A percentile compares a stretch with the other conserved stretches of the same genome.
Conservation (phyloP, 2,113 vertebrate genomes). For the Tragelaphus strepsiceros region DNA sequence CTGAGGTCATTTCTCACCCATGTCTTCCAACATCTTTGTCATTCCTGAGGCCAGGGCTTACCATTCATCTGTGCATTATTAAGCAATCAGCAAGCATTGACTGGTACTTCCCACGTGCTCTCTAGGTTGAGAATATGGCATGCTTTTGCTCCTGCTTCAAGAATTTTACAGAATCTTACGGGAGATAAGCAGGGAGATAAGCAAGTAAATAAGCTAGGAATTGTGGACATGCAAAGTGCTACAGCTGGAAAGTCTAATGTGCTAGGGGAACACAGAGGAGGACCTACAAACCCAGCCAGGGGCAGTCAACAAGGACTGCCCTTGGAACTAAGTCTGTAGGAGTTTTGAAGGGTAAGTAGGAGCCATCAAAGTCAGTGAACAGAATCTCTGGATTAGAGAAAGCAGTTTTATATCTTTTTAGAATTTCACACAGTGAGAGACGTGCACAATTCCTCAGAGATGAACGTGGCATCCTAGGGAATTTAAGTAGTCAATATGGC, state of each 20-base stretch:
- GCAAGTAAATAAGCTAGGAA: background rate
- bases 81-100: background rate
- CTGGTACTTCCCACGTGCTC: background rate
- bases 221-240: background rate
- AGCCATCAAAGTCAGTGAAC: background rate
- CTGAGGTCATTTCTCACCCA: background rate
- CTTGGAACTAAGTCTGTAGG: background rate
- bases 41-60: background rate
- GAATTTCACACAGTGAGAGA: background rate
- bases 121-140: background rate
- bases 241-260: background rate
- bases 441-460: background rate
- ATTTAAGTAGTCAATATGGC: background rate
- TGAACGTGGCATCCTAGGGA: background rate
- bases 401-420: background rate
- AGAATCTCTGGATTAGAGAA: background rate
- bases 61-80: too few relatives aligned
- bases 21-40: background rate
- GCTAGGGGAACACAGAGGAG: background rate
- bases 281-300: accelerated
- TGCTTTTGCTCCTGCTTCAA: background rate
- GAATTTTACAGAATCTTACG: background rate
- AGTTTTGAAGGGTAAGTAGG: background rate
- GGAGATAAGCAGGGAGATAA: background rate
- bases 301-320: too few relatives aligned